phyloP scores from a whole-genome alignment of 2,888 invertebrate genomes.

The Drosophila trichaetosa region DNA sequence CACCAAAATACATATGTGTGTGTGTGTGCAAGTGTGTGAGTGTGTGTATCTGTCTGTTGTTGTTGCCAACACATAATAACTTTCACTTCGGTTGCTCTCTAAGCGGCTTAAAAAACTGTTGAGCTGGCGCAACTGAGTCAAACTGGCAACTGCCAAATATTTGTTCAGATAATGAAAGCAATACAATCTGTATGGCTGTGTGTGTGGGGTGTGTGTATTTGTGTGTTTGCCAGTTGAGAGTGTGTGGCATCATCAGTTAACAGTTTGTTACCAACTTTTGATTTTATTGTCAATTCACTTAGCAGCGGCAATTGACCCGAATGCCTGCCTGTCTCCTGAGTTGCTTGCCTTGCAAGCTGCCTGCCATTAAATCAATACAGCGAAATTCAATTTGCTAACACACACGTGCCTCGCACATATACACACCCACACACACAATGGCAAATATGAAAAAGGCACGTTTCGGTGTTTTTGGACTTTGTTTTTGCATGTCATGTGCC shows the following conservation, averaged over 20 bases:
- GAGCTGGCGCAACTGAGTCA: slow-evolving; percentile 68
- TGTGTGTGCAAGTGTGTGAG: neutral
- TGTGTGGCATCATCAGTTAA: slow-evolving; percentile 34
- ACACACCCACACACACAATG: slow-evolving; percentile 21
- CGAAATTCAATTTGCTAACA: slow-evolving; percentile 70
- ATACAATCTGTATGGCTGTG: slow-evolving; percentile 45
- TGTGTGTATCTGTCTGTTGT: neutral
- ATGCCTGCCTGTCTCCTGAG: slow-evolving; percentile 39
- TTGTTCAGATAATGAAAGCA: slow-evolving; percentile 78
- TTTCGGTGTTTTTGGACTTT: slow-evolving; percentile 78
- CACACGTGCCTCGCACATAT: slow-evolving; percentile 20
- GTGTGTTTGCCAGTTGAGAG: slow-evolving; percentile 21
- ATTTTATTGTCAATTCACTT: slow-evolving; percentile 69
- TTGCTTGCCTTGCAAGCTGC: slow-evolving; percentile 1
- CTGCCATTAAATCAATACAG: slow-evolving; percentile 64
- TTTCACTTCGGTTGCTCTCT: slow-evolving; percentile 69
- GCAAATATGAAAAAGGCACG: slow-evolving; percentile 76
- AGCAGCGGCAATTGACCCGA: slow-evolving; percentile 76
- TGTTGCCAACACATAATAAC: slow-evolving; percentile 69
- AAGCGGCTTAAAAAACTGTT: slow-evolving; percentile 80
- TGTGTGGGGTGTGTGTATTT: slow-evolving; percentile 3
- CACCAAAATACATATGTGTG: slow-evolving; percentile 44
- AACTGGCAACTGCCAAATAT: slow-evolving; percentile 75
- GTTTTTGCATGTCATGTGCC: slow-evolving; percentile 75
- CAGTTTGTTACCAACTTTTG: slow-evolving; percentile 46